phyloP scores from a whole-genome alignment of 2,113 vertebrate species.

The Pluvialis apricaria region DNA sequence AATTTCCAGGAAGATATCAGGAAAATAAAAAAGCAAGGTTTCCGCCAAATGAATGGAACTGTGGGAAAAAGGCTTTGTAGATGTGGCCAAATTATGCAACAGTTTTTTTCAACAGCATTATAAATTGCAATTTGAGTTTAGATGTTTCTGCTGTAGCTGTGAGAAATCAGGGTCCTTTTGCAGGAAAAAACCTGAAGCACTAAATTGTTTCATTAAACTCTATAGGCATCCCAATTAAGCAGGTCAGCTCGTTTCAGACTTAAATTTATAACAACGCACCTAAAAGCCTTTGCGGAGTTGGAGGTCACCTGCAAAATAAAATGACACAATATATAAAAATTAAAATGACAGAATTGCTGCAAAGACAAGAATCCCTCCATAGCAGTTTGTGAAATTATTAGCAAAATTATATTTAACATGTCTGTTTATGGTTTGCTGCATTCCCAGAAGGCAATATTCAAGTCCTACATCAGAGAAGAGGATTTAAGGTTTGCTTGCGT shows the following conservation, averaged over 20 bases:
- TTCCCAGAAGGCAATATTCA: not conserved
- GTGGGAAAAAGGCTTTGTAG: not conserved
- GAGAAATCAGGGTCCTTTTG: not conserved
- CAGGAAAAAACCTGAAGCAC: not conserved
- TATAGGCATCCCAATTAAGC: not conserved
- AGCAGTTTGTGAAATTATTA: not conserved
- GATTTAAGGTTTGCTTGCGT: not conserved
- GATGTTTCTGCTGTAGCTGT: not conserved
- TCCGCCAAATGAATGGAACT: not conserved
- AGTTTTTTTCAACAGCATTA: not conserved
- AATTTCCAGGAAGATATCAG: not conserved
- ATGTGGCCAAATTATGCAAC: not conserved
- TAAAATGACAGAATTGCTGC: not conserved
- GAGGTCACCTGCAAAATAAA: not conserved
- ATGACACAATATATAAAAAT: not conserved
- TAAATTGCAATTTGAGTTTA: not conserved
- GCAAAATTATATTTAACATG: not conserved
- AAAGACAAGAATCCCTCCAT: not conserved
- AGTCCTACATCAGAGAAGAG: not conserved
- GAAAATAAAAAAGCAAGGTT: not conserved
- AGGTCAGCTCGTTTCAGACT: constrained; percentile 9
- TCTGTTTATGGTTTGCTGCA: not conserved
- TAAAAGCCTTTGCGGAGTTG: not conserved
- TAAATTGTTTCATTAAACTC: not conserved
- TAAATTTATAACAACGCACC: not conserved